Evolutionary conservation across 2,113 vertebrate genomes (phyloP).

Genomic region (Erinaceus europaeus): DNA sequence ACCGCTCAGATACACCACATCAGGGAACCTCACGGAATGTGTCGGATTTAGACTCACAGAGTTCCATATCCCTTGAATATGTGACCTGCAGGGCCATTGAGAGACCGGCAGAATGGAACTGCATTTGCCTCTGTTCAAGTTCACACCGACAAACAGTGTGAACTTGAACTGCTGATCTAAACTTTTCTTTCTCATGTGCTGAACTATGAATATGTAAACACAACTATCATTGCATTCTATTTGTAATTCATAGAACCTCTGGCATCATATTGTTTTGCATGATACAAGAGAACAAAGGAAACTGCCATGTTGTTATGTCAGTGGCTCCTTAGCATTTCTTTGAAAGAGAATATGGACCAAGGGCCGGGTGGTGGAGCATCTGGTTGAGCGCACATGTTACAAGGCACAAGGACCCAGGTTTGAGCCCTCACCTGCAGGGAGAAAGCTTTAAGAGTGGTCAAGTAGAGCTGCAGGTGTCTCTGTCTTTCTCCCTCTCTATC

Average conservation of each 20-base stretch:
- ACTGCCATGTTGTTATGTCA: slow-evolving; percentile 14
- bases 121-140: slow-evolving; percentile 49
- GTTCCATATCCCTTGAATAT: slow-evolving; percentile 74
- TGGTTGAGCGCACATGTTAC: no score
- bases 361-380: no score
- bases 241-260: neutral
- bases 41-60: slow-evolving; percentile 60
- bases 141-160: slow-evolving; percentile 19
- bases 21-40: slow-evolving; percentile 63
- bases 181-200: slow-evolving; percentile 20
- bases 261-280: neutral
- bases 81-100: slow-evolving; percentile 55
- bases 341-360: no score
- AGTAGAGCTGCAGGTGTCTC: no score
- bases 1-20: slow-evolving; percentile 75
- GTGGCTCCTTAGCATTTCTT: no score
- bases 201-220: slow-evolving; percentile 15
- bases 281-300: slow-evolving; percentile 1
- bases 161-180: slow-evolving; percentile 73
- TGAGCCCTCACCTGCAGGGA: no score
- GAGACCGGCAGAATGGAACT: slow-evolving; percentile 64
- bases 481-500: no score
- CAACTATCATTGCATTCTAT: neutral
- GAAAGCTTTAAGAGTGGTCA: no score
- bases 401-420: no score